Conservation (phyloP, 1,140 invertebrate genomes). For the Copidosoma floridanum region DNA sequence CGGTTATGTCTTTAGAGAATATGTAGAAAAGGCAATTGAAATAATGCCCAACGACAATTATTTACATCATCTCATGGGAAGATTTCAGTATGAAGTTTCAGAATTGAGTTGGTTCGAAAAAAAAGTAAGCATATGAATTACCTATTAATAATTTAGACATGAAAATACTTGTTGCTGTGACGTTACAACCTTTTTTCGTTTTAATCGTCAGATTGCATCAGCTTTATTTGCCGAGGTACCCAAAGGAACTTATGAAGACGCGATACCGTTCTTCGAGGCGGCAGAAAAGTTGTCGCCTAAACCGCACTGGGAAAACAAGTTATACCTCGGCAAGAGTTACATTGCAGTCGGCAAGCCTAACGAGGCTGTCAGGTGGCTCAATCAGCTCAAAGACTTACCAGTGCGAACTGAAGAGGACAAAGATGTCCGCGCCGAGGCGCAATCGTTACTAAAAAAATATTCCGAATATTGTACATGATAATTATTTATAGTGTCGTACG, state of each 20-base stretch:
- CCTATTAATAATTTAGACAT: background rate
- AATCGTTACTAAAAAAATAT: conserved; percentile 41
- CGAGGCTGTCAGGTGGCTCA: conserved; percentile 62
- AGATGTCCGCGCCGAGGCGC: conserved; percentile 41
- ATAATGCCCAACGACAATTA: conserved; percentile 67
- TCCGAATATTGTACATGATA: conserved; percentile 37
- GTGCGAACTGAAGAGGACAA: conserved; percentile 52
- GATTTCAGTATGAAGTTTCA: conserved; percentile 68
- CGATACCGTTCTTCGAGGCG: conserved; percentile 64
- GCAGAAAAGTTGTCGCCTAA: conserved; percentile 63
- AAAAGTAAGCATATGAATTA: conserved; percentile 55
- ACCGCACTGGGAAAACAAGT: conserved; percentile 70
- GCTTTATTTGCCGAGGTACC: conserved; percentile 70
- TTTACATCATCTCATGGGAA: conserved; percentile 70
- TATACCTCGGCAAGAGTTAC: conserved; percentile 71
- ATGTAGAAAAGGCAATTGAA: conserved; percentile 68
- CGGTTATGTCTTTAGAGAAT: conserved; percentile 69
- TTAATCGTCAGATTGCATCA: conserved; percentile 54
- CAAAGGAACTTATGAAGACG: conserved; percentile 65
- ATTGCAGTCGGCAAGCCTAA: conserved; percentile 59
- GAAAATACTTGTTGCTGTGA: background rate
- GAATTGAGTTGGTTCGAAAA: conserved; percentile 69
- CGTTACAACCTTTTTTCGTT: background rate
- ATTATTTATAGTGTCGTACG: background rate
- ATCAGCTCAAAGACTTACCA: conserved; percentile 52